Percentiles rank a stretch among this genome's conserved stretches.
Evolutionary conservation across 2,113 vertebrate genomes (phyloP).

Genomic region (Tachuris rubrigastra): DNA sequence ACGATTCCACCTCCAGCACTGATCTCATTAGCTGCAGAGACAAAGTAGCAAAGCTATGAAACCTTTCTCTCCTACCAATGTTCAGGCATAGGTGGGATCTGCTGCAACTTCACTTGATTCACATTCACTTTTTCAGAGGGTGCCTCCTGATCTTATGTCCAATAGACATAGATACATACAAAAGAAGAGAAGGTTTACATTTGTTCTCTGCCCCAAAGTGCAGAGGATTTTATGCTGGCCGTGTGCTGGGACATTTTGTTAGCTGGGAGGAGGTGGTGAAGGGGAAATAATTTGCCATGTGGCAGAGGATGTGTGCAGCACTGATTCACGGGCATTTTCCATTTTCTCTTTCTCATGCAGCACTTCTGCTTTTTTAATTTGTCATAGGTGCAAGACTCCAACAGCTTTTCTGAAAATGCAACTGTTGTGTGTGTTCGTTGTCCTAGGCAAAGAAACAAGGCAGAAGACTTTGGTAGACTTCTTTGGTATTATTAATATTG

Average conservation of each 20-base stretch:
- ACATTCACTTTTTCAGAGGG: background rate
- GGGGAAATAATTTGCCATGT: background rate
- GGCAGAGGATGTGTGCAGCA: background rate
- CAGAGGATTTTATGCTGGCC: background rate
- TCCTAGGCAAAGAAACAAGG: background rate
- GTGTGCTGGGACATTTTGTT: background rate
- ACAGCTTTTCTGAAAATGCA: background rate
- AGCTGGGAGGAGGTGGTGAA: background rate
- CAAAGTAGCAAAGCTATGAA: background rate
- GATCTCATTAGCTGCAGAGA: background rate
- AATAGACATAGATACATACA: rapidly evolving
- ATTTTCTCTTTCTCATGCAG: background rate
- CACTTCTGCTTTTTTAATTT: background rate
- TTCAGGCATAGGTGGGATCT: background rate
- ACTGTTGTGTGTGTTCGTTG: background rate
- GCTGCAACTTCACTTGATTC: background rate
- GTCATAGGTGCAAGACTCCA: background rate
- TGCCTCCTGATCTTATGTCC: background rate
- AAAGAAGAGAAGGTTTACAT: background rate
- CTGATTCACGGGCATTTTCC: background rate
- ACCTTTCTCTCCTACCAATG: background rate
- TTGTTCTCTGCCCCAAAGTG: background rate
- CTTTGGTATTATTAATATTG: background rate
- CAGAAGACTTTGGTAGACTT: background rate
- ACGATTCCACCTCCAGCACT: background rate